A percentile compares a stretch with the other conserved stretches of the same genome.
phyloP scores from a whole-genome alignment of 2,113 vertebrate species.

The Corythaeola cristata region DNA sequence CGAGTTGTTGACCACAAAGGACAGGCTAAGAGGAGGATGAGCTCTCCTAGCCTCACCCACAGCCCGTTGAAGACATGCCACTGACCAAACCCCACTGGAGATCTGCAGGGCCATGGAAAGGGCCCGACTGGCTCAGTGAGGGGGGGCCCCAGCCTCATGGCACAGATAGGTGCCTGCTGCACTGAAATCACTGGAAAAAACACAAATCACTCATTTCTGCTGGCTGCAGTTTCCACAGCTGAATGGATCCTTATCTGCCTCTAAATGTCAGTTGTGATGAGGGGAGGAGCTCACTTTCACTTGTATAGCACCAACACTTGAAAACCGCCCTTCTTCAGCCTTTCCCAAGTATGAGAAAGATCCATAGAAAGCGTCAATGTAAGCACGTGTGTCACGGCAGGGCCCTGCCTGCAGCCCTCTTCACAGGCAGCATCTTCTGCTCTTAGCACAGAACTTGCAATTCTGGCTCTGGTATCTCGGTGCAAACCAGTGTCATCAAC shows the following conservation, averaged over 20 bases:
- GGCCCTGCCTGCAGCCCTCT: not conserved
- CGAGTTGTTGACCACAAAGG: not conserved
- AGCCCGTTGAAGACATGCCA: not conserved
- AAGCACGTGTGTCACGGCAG: not conserved
- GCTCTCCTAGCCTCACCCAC: not conserved
- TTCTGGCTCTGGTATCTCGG: not conserved
- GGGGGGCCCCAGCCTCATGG: too few relatives aligned
- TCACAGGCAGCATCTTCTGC: not conserved
- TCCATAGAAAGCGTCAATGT: too few relatives aligned
- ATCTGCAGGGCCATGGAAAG: not conserved
- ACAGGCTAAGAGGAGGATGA: fast-evolving
- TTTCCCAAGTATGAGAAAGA: not conserved
- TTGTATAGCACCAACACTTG: not conserved
- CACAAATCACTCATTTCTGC: too few relatives aligned
- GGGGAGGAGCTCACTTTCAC: not conserved
- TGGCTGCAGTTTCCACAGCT: not conserved
- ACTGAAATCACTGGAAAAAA: not conserved
- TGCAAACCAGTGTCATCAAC: not conserved
- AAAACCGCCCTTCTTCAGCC: not conserved
- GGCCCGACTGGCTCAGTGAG: not conserved
- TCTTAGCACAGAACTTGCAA: not conserved
- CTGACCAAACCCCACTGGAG: not conserved
- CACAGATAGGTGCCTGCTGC: not conserved
- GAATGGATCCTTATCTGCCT: not conserved
- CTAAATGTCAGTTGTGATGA: not conserved